Percentiles rank a stretch among this genome's conserved stretches.
Evolutionary conservation across 37 sponge, comb jelly and placozoan genomes (phyloP).

Genomic region (Halichondria panicea): DNA sequence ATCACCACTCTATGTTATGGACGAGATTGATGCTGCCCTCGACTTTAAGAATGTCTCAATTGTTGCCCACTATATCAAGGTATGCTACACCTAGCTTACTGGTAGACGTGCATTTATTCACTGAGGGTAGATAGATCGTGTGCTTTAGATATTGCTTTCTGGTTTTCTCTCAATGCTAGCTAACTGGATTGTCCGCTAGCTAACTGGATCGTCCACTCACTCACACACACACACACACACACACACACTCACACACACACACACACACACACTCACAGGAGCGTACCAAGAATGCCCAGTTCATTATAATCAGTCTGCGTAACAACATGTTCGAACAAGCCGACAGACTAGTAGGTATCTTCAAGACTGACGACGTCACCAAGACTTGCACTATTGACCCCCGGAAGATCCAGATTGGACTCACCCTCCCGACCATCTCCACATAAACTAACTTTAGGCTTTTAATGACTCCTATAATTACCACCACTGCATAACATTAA

Average conservation of each 20-base stretch:
- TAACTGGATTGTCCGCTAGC: background rate
- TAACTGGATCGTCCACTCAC: background rate
- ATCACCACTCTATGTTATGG: constrained; percentile 98
- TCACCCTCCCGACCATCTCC: no score
- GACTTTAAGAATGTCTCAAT: constrained; percentile 99
- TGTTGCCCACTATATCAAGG: constrained; percentile 98
- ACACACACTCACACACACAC: background rate
- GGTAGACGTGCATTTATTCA: constrained; percentile 3
- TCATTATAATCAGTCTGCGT: constrained; percentile 95
- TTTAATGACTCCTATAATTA: no score
- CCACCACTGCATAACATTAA: no score
- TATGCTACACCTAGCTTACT: constrained; percentile 4
- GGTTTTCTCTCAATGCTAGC: no score
- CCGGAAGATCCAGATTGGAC: background rate
- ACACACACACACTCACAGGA: no score
- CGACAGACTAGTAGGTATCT: constrained; percentile 93
- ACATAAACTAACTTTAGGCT: no score
- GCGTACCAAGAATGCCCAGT: constrained; percentile 99
- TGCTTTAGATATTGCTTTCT: background rate
- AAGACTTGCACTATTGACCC: constrained; percentile 83
- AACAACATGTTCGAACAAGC: constrained; percentile 99
- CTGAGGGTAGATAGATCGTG: background rate
- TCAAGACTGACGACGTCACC: constrained; percentile 90
- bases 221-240: no score
- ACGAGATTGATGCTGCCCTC: constrained; percentile 99